phyloP scores from a whole-genome alignment of 2,797 vertebrate species.

The Melanotaenia trifasciata region DNA sequence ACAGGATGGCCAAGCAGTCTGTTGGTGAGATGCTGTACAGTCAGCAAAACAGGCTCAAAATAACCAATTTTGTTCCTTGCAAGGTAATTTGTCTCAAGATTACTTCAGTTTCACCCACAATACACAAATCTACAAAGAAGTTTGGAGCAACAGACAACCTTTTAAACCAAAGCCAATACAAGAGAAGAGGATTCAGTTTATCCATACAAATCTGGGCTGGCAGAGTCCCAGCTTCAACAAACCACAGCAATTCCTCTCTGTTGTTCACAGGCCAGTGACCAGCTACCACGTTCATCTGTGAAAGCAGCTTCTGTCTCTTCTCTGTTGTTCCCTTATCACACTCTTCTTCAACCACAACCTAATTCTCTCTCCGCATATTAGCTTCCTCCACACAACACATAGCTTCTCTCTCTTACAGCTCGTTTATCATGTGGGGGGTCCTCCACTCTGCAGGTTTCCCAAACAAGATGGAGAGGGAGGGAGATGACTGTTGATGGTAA shows the following conservation, averaged over 20 bases:
- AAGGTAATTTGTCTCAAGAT: not conserved
- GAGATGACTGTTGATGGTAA: conserved; percentile 14
- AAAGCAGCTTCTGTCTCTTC: conserved; percentile 54
- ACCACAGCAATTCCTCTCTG: conserved; percentile 32
- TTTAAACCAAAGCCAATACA: conserved; percentile 6
- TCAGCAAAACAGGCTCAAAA: not conserved
- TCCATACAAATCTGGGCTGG: conserved; percentile 21
- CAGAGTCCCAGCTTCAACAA: conserved; percentile 11
- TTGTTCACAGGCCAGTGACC: conserved; percentile 68
- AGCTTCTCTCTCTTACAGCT: conserved; percentile 49
- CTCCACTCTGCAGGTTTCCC: conserved; percentile 30
- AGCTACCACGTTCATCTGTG: conserved; percentile 53
- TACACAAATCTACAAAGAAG: conserved; percentile 13
- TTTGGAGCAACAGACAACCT: conserved; percentile 9
- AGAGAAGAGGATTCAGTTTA: conserved; percentile 34
- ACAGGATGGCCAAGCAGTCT: not conserved
- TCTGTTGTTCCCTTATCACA: conserved; percentile 36
- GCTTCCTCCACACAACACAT: conserved; percentile 21
- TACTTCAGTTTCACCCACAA: not conserved
- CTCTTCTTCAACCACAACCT: conserved; percentile 46
- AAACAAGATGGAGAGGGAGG: conserved; percentile 2
- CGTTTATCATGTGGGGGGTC: conserved; percentile 53
- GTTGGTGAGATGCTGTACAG: not conserved
- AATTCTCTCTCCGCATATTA: conserved; percentile 42
- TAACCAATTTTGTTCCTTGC: not conserved